phyloP scores from a whole-genome alignment of 2,113 vertebrate species.

The Ammodytes dubius region DNA sequence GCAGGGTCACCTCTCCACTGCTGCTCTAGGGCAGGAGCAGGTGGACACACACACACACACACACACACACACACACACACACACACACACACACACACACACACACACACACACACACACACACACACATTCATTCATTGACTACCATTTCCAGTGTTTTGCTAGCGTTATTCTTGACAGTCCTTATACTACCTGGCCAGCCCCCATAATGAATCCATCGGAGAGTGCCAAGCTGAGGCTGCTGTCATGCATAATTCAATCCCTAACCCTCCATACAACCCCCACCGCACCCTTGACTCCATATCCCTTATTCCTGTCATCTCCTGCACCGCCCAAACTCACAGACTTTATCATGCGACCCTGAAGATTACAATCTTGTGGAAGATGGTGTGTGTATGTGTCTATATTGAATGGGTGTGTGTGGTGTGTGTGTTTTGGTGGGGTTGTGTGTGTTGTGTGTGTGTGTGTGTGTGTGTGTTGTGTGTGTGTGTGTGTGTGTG shows the following conservation, averaged over 20 bases:
- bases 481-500: conserved; percentile 80
- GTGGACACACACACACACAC: conserved; percentile 47
- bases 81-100: conserved; percentile 19
- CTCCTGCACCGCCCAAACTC: conserved; percentile 84
- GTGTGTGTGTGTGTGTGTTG: conserved; percentile 74
- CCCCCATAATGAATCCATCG: conserved; percentile 90
- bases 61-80: conserved; percentile 18
- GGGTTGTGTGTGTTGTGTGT: conserved; percentile 41
- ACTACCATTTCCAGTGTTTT: conserved; percentile 68
- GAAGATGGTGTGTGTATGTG: conserved; percentile 81
- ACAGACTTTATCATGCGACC: conserved; percentile 87
- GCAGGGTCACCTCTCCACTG: conserved; percentile 83
- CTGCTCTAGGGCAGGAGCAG: conserved; percentile 81
- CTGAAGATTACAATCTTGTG: conserved; percentile 88
- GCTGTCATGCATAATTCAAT: conserved; percentile 92
- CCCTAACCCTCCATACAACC: conserved; percentile 17
- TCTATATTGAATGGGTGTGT: conserved; percentile 43
- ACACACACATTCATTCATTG: conserved; percentile 36
- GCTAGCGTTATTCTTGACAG: conserved; percentile 72
- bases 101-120: conserved; percentile 41
- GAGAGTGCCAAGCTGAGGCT: conserved; percentile 70
- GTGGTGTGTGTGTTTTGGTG: conserved; percentile 55
- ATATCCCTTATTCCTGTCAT: conserved; percentile 53
- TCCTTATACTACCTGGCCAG: conserved; percentile 83
- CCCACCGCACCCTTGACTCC: conserved; percentile 16